Evolutionary conservation across 1,140 invertebrate genomes (phyloP), one percentile per base, ranked within the genome.

Genomic region (Dinoponera quadriceps): DNA sequence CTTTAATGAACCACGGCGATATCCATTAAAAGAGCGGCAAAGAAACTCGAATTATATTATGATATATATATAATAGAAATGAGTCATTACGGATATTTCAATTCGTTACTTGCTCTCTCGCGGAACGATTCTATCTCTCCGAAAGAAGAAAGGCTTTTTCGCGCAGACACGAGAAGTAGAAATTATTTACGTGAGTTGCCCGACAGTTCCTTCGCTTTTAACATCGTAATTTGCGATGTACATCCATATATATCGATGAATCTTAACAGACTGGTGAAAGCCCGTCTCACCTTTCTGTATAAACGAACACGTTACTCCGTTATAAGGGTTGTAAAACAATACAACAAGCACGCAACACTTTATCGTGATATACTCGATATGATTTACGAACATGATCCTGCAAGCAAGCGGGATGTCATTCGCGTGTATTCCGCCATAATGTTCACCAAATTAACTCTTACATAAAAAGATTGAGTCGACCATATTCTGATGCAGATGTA

Each of bases 1-100:
- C 85, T 83, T 87, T 83, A 78, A 59, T 78, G 71, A 82, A 20
- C 33, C 51, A 63, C 14, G n/a, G 33, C 49, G 81, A 77, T 83
- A 83, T 63, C 82, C 38, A 44, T 82, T 80, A 65, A 86, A 72
- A 82, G 62, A 66, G 16, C 18, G 33, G 51, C 18, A 38, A 20
- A 20, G 22, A 44, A 60, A 25, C 33, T 29, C 54, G 25, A 20
- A 9, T 44, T 44, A 44, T 9, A 9, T 44, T 44, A 44, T 9
- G 38, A 44, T 44, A 44, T 44, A 44, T n/a, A 18, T 14, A 0
- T n/a, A 18, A 29, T 3, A 20, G 73, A 7, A 73, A 60, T 68
- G 51, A 83, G 82, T 83, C 73, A 83, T 83, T 83, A 83, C 38
- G 49, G 73, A 11, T 44, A 44, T 44, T 44, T 9, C 9, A 11